Evolutionary conservation across 2,113 vertebrate species (phyloP), one percentile per base, ranked within the genome.

Genomic region (Boleophthalmus pectinirostris): DNA sequence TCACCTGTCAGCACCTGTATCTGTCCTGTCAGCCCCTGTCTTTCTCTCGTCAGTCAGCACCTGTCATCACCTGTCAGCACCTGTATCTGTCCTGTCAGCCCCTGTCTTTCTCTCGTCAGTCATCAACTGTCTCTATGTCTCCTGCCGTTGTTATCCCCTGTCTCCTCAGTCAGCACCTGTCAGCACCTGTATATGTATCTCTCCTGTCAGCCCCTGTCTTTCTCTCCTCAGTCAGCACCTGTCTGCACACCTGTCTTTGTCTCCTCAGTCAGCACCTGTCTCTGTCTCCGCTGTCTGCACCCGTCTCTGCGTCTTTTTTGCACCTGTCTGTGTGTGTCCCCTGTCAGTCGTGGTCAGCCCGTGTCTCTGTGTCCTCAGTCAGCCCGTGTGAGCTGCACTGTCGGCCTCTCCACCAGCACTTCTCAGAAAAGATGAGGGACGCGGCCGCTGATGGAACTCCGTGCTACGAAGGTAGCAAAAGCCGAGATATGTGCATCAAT

Each of bases 341-440:
- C 54, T 3, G 20, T 57, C 5, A 11, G 10, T 21, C 23, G 0
- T 2, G 21, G 53, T 56, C 35, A 38, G 8, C 35, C 9, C n/a
- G 8, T 11, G 12, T 58, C 1, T 58, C 23, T 58, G 0, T 43
- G 20, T 67, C 77, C 56, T 33, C 90, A 99, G 98, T 89, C 8
- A 95, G 91, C 82, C 95, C 96, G 2, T 99, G 98, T 1, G 97
- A 99, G 75, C 93, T 99, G 83, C 95, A 99, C 90, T 99, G 98
- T 87, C 95, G 94, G 9, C 96, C 98, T 0, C 68, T 91, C 21
- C 92, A 93, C 0, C 94, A 95, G 24, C 91, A 95, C 71, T 97
- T 97, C 4, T 94, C 95, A 0, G 96, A 97, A 73, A 97, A 96
- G 92, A 91, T 99, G 90, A 90, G 90, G 46, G 97, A 99, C 0